Base-by-base conservation (phyloP, 2,797 vertebrate species). In the Oceanodroma leucorhoa region DNA sequence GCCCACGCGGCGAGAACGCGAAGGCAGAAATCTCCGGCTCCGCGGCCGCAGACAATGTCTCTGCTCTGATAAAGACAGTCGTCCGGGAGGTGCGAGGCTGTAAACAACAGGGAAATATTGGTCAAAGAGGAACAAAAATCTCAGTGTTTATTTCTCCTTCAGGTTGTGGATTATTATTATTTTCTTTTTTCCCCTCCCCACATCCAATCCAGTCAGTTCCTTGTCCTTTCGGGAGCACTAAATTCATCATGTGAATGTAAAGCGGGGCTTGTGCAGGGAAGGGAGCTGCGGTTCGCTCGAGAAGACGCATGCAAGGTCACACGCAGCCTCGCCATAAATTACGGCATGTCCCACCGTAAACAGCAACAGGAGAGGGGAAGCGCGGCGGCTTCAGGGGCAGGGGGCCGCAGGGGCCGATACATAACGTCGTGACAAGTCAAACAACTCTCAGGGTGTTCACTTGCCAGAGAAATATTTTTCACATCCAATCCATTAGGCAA, bases 251-350 rank as follows among this genome's bases (percentile, higher is more conserved):
- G 88, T 41, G 93, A 72, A 90, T 72, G 88, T 62, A 34, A 94
- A 94, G 93, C 10, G 69, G 90, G 90, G 95, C 90, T 94, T 41
- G 93, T 78, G 94, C n/a, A 5, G 83, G 76, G 89, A 81, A 77
- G 82, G 58, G 61, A 36, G 87, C 73, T 19, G 79, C 24, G 46
- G 90, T 45, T 94, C 3, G n/a, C 91, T 69, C 30, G 1, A 48
- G 84, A 90, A 92, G 96, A 55, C 46, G 14, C 80, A 91, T 51
- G 95, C 96, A 97, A 97, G 96, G 97, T 97, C 97, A 95, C 93
- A 92, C 36, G 26, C 93, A 96, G 95, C 95, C 88, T 50, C 7
- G 22, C 87, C 80, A 71, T 97, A 95, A 97, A 97, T 97, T 90
- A 96, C 27, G 0, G 48, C 3, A 11, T 51, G 89, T 85, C 94